Conservation (phyloP, 2,888 invertebrate species). For the Pristionchus japonicus region DNA sequence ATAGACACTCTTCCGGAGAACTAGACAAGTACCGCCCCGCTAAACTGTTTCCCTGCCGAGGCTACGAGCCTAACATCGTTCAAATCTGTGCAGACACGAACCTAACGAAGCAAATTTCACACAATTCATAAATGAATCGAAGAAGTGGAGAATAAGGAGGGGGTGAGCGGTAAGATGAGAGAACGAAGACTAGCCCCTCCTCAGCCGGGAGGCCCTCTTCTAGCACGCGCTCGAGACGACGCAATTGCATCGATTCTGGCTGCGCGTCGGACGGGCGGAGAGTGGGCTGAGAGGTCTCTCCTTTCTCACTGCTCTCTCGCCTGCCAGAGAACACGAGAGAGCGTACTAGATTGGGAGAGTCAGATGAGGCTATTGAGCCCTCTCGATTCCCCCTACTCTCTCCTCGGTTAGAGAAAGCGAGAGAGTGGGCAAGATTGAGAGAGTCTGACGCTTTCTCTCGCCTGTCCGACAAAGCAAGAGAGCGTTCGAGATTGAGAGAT, state of each 20-base stretch:
- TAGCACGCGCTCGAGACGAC: neutral
- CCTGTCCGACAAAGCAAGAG: no score
- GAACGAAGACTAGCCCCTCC: no score
- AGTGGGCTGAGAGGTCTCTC: neutral
- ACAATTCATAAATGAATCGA: neutral
- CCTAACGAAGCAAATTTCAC: no score
- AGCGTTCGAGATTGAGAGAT: neutral
- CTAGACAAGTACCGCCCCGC: no score
- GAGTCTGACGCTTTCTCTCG: neutral
- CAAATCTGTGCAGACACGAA: no score
- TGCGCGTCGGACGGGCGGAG: neutral
- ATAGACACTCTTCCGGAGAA: no score
- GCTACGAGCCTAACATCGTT: no score
- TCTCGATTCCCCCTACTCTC: no score
- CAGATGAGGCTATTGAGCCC: no score
- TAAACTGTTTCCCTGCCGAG: no score
- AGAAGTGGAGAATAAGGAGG: neutral
- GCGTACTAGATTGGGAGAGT: neutral
- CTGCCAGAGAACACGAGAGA: neutral
- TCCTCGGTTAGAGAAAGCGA: no score
- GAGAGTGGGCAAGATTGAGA: no score
- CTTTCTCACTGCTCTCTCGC: neutral
- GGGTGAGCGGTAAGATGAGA: neutral
- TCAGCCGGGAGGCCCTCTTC: neutral
- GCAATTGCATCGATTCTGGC: conserved; percentile 23